A percentile compares a stretch with the other conserved stretches of the same genome.
These are phyloP conservation scores for Heliconius nattereri DNA, from an alignment of 1,140 invertebrate genomes.

Conservation along the genomic window DNA sequence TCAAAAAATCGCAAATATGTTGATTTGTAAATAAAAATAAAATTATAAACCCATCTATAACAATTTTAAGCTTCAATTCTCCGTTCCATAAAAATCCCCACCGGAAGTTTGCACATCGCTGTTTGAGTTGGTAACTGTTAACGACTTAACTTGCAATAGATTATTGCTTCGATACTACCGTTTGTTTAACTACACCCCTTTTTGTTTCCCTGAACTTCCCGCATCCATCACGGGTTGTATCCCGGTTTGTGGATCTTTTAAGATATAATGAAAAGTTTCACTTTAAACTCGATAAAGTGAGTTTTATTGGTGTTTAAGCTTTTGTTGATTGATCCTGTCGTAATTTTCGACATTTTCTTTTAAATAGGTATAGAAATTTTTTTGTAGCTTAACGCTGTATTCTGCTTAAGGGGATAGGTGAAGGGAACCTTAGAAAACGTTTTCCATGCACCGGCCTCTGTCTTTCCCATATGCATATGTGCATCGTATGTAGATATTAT, in stretches of 20 bases:
- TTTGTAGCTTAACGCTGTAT: too few species aligned
- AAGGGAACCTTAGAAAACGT: background rate
- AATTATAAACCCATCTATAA: background rate
- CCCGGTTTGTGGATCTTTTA: background rate
- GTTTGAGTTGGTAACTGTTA: conserved; percentile 43
- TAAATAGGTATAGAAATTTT: background rate
- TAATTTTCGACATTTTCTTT: background rate
- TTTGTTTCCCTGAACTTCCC: conserved; percentile 34
- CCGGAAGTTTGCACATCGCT: conserved; percentile 25
- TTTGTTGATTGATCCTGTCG: background rate
- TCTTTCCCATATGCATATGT: background rate
- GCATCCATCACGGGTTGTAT: conserved; percentile 30
- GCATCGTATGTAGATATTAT: too few species aligned
- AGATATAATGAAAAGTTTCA: conserved; percentile 2
- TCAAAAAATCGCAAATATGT: too few species aligned
- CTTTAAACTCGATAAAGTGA: background rate
- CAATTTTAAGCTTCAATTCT: background rate
- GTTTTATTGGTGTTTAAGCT: background rate
- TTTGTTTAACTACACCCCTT: conserved; percentile 41
- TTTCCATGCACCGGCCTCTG: background rate
- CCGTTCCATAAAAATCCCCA: conserved; percentile 28
- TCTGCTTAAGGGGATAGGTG: too few species aligned
- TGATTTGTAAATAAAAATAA: background rate
- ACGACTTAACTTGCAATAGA: conserved; percentile 40
- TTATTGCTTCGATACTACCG: conserved; percentile 38